Base-by-base conservation (phyloP, 2,888 invertebrate species). In the Xestobium rufovillosum region DNA sequence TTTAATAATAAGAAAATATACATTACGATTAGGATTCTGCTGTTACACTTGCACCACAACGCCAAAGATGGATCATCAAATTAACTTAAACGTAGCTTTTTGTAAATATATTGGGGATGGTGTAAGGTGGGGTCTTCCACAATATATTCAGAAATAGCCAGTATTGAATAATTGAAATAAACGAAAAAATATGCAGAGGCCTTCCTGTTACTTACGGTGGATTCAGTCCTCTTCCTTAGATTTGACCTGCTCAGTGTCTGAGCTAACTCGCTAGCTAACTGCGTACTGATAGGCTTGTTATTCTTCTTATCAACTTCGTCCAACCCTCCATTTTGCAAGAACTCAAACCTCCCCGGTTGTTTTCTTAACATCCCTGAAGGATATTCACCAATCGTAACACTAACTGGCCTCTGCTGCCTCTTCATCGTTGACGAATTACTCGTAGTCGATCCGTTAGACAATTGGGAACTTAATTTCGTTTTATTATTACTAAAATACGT, bases 221-320 rank as follows among this genome's bases (percentile, higher is more conserved):
- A 70, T 61, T 81, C 81, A 62, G 79, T 81, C 66, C 77, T 75
- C 67, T 78, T 79, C 55, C 75, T 76, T 53, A 85, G 70, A 69
- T 85, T 83, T 36, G 85, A 83, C 58, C 84, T 75, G 51, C 81
- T 82, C 42, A 86, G 65, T 3, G 85, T 86, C 40, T 82, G 75
- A 36, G 75, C 78, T 47, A 86, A 66, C 66, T 86, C 85, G 39
- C 78, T 78, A 52, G 83, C 83, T 38, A 86, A 66, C 52, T 78
- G 72, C 52, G 78, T 78, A 10, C 75, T 70, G 33, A 80, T 74
- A 1, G 77, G 72, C 11, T 42, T 42, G 11, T 47, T 35, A 14
- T 28, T 43, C 15, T 36, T 40, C 9, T 31, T 41, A 47, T 57
- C 59, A 38, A 58, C 58, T 44, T 61, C 50, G 34, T 60, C 59